These are phyloP conservation scores for Lasioglossum morio DNA, from an alignment of 2,888 invertebrate species.

Conservation along the genomic window DNA sequence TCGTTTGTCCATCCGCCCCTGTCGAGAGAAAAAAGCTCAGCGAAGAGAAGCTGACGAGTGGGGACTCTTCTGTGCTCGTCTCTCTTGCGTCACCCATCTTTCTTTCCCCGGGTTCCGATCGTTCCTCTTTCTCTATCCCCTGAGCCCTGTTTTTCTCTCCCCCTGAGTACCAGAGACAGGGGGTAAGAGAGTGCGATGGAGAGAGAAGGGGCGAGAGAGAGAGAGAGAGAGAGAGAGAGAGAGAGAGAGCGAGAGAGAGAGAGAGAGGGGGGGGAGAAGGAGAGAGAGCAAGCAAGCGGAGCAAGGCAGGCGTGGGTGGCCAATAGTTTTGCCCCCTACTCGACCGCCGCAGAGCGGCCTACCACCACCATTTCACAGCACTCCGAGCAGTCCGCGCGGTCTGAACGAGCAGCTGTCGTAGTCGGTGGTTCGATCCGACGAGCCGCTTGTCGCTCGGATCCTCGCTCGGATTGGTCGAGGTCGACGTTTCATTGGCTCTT, in stretches of 20 bases:
- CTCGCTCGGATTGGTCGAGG: constrained; percentile 68
- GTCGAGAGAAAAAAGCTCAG: constrained; percentile 78
- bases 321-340: constrained; percentile 82
- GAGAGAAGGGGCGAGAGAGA: constrained; percentile 30
- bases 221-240: constrained; percentile 44
- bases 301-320: constrained; percentile 81
- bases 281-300: constrained; percentile 42
- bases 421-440: background rate
- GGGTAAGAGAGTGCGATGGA: constrained; percentile 50
- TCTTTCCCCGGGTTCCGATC: background rate
- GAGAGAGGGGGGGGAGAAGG: constrained; percentile 41
- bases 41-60: constrained; percentile 79
- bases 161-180: constrained; percentile 52
- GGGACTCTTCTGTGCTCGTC: constrained; percentile 61
- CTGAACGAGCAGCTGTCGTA: constrained; percentile 63
- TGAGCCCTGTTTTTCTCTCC: constrained; percentile 68
- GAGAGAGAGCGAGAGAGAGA: constrained; percentile 42
- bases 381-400: constrained; percentile 78
- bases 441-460: constrained; percentile 25
- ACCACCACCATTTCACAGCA: constrained; percentile 67
- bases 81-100: constrained; percentile 19
- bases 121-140: constrained; percentile 25
- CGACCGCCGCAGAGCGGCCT: constrained; percentile 74
- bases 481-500: constrained; percentile 72
- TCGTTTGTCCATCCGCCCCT: constrained; percentile 73